These are phyloP conservation scores for Ailurus styani DNA, from an alignment of 2,113 vertebrate species.

Conservation along the genomic window DNA sequence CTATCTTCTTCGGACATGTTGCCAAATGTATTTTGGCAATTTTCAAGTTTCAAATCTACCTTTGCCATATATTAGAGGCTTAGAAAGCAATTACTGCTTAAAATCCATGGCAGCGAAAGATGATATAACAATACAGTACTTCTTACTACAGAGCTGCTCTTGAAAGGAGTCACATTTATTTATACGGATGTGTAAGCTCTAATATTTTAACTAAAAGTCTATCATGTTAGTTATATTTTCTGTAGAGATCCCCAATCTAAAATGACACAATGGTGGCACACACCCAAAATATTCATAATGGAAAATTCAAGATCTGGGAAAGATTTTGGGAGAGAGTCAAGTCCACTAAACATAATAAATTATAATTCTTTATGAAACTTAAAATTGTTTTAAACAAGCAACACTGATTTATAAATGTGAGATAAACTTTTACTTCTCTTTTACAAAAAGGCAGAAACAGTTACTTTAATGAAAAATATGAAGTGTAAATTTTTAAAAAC, in stretches of 20 bases:
- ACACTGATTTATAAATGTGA: neutral
- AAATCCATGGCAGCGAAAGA: neutral
- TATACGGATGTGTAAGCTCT: neutral
- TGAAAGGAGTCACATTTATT: neutral
- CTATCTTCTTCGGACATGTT: neutral
- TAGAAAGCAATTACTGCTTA: neutral
- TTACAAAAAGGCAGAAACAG: neutral
- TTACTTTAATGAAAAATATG: neutral
- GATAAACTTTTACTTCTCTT: neutral
- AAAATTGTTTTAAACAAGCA: slow-evolving; percentile 15
- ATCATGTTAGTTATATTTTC: neutral
- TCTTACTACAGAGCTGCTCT: neutral
- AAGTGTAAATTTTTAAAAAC: slow-evolving; percentile 22
- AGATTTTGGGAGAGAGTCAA: neutral
- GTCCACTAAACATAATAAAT: neutral
- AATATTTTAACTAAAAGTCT: neutral
- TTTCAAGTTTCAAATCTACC: neutral
- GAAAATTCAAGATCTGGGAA: slow-evolving; percentile 23
- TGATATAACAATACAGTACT: neutral
- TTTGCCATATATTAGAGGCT: neutral
- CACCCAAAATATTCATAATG: neutral
- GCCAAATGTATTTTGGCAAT: neutral
- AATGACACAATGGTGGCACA: neutral
- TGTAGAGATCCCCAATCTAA: neutral
- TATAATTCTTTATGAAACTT: neutral